These are phyloP conservation scores for Lucifuga dentata DNA, from an alignment of 2,113 vertebrate species.

Conservation along the genomic window DNA sequence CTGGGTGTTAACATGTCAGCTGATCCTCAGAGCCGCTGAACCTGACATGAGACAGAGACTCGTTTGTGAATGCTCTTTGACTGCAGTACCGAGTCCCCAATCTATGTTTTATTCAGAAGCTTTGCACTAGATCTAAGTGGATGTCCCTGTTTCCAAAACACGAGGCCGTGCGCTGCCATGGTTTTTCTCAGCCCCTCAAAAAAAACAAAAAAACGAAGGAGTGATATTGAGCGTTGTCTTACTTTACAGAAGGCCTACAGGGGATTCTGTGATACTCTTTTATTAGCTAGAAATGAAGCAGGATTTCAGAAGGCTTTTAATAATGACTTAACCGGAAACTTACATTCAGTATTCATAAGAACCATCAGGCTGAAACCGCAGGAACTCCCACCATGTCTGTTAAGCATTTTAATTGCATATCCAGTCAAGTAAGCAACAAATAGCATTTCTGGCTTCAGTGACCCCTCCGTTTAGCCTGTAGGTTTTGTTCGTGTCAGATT, in stretches of 20 bases:
- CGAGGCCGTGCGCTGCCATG: slow-evolving; percentile 32
- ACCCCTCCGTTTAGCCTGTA: not conserved
- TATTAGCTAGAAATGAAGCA: slow-evolving; percentile 35
- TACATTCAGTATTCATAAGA: slow-evolving; percentile 17
- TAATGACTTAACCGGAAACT: not conserved
- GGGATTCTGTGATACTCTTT: slow-evolving; percentile 24
- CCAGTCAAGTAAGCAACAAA: slow-evolving; percentile 16
- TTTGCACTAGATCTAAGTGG: slow-evolving; percentile 62
- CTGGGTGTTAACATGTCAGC: slow-evolving; percentile 26
- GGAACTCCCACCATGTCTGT: not conserved
- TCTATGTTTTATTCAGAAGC: slow-evolving; percentile 76
- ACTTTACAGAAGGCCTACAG: slow-evolving; percentile 32
- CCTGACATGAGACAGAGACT: slow-evolving; percentile 65
- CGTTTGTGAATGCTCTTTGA: slow-evolving; percentile 68
- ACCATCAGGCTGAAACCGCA: slow-evolving; percentile 10
- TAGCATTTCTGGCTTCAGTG: not conserved
- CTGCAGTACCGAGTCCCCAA: slow-evolving; percentile 48
- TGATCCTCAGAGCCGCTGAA: slow-evolving; percentile 40
- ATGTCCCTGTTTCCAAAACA: slow-evolving; percentile 53
- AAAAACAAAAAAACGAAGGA: slow-evolving; percentile 53
- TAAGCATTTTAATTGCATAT: slow-evolving; percentile 31
- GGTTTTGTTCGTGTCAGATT: slow-evolving; percentile 51
- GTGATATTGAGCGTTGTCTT: slow-evolving; percentile 47
- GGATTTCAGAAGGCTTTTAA: slow-evolving; percentile 22
- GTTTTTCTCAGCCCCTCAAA: slow-evolving; percentile 38